Evolutionary conservation across 2,888 invertebrate species (phyloP), one percentile per base, ranked within the genome.

Genomic region (Sarcophaga rosellei): DNA sequence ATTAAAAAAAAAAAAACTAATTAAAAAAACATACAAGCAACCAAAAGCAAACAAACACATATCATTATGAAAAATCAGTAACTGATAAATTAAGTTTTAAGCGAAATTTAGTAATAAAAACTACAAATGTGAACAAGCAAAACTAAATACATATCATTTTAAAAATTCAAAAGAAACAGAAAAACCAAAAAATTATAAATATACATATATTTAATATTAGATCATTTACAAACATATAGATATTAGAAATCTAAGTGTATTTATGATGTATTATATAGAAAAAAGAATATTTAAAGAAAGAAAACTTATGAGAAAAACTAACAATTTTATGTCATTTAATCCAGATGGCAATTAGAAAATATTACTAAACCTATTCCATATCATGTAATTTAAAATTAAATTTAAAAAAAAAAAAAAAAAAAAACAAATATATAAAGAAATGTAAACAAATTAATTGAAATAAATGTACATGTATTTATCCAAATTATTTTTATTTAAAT

Each of bases 81-180:
- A 44, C 59, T 74, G 63, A 65, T 69, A 74, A 35, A 81, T 61
- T 53, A 61, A 77, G 66, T 25, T 65, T 53, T 15, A 17, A 15
- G 17, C 11, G 53, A 53, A 23, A 73, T 63, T 53, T 53, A 53
- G 15, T 53, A 53, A 75, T n/a, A 63, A 78, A 66, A 69, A 84
- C 17, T 17, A 63, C 74, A 66, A 69, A 84, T 53, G 20, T 57
- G 63, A 81, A 73, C 23, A 81, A 85, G 62, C 84, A 12, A 74
- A 88, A 89, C 88, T 87, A 86, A 89, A 89, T 89, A 90, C 90
- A 92, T 92, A 92, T 92, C 91, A 92, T 89, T 89, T 88, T 90
- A 89, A 88, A 88, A 35, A 35, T 35, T 35, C 87, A 87, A 81
- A 87, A 89, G 89, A 88, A 88, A 88, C 85, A 87, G 75, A 35